A percentile compares a stretch with the other conserved stretches of the same genome.
Evolutionary conservation across 2,797 vertebrate species (phyloP).

Genomic region (Adelosebastes latens): DNA sequence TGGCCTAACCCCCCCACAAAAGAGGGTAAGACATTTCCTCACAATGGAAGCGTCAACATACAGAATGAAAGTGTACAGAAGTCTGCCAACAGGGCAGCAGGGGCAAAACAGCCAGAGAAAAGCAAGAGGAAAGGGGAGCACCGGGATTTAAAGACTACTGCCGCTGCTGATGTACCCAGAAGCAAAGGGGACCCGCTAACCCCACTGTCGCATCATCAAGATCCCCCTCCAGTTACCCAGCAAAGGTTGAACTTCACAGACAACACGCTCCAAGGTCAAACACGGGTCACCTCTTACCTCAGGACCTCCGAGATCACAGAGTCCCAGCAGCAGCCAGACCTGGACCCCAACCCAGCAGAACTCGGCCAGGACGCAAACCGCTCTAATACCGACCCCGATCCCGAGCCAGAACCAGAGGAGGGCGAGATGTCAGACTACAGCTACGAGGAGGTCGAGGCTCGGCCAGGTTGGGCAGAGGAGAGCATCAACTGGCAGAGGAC

Average conservation of each 20-base stretch:
- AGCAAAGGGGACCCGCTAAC: slow-evolving; percentile 35
- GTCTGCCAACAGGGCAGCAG: slow-evolving; percentile 51
- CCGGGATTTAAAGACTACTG: slow-evolving; percentile 32
- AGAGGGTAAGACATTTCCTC: slow-evolving; percentile 68
- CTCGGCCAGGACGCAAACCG: slow-evolving; percentile 51
- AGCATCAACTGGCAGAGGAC: slow-evolving; percentile 98
- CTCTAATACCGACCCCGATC: slow-evolving; percentile 69
- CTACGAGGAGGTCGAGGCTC: slow-evolving; percentile 86
- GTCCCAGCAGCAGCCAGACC: slow-evolving; percentile 81
- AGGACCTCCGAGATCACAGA: slow-evolving; percentile 84
- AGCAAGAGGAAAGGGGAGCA: slow-evolving; percentile 44
- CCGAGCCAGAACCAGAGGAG: slow-evolving; percentile 80
- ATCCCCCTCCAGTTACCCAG: slow-evolving; percentile 28
- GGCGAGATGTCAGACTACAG: slow-evolving; percentile 87
- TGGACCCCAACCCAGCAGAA: slow-evolving; percentile 64
- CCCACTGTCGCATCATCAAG: slow-evolving; percentile 14
- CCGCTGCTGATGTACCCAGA: slow-evolving; percentile 20
- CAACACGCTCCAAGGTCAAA: slow-evolving; percentile 42
- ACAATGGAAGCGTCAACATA: slow-evolving; percentile 71
- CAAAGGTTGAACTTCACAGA: slow-evolving; percentile 76
- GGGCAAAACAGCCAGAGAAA: slow-evolving; percentile 53
- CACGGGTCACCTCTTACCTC: slow-evolving; percentile 88
- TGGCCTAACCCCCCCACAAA: slow-evolving; percentile 75
- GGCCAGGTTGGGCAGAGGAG: slow-evolving; percentile 92
- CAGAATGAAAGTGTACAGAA: slow-evolving; percentile 60